Evolutionary conservation across 2,888 invertebrate genomes (phyloP), one percentile per base, ranked within the genome.

Genomic region (Conus canariensis): DNA sequence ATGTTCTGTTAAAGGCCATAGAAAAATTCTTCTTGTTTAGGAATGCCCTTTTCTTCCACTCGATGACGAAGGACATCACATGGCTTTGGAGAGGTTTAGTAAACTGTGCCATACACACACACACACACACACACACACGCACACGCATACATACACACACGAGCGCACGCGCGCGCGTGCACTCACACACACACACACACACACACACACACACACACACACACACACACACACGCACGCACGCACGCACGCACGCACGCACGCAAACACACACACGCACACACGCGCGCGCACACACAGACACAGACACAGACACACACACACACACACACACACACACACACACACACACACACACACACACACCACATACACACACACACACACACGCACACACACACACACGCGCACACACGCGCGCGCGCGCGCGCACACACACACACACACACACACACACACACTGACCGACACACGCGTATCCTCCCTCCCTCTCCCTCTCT

Each of bases 151-250:
- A 64, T 7, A 64, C 60, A 64, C 60, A 64, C 60, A 83, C 58
- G 25, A 6, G n/a, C 45, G n/a, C 86, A 86, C 59, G 19, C 86
- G 60, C 59, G 60, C 86, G 60, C 59, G 60, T 60, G 77, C 70
- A 88, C 77, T 77, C 70, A 88, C 77, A 88, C 70, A 88, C 77
- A 88, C 70, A 88, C 77, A 88, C 56, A 88, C 58, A 88, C 56
- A 88, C 19, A 70, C 19, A 70, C 19, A 70, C 19, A 70, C 19
- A 22, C 19, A 70, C 22, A n/a, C 22, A 70, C 22, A 70, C 22
- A 70, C 22, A 6, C 22, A 70, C 22, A 6, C 22, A 70, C 0
- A 70, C 22, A 70, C 22, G 6, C 22, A 70, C 22, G 6, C 22
- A 6, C 22, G 6, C 22, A 6, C 22, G 6, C 22, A 70, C 22